Evolutionary conservation across 2,797 vertebrate genomes (phyloP), one percentile per base, ranked within the genome.

Genomic region (Hyperoplus immaculatus): DNA sequence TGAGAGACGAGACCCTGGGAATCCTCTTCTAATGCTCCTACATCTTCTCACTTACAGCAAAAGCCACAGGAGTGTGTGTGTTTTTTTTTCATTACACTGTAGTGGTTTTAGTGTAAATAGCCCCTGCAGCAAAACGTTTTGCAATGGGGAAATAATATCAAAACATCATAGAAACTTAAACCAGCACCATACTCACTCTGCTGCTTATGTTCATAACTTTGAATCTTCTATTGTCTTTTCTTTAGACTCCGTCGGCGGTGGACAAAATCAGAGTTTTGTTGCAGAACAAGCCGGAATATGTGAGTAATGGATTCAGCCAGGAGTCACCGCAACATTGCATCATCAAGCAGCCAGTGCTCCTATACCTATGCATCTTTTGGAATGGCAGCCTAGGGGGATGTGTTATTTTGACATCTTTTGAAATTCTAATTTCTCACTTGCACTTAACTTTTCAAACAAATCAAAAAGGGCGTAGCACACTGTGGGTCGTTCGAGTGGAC

Each of bases 181-280:
- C 36, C 12, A 14, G 8, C 42, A 49, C 1, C 8, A 6, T 13
- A 8, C 10, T 51, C 1, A 50, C 18, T 54, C 6, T 45, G 0
- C 39, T 55, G 9, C 15, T 21, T 36, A 49, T 64, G 4, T 47
- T 73, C n/a, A 58, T 77, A 54, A 73, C 1, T 0, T 39, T 71
- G 42, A 36, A 41, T 73, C 11, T 13, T 61, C 6, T 75, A 1
- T 68, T 81, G 16, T 79, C 9, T 81, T 67, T 84, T 79, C 93
- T 92, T 87, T 81, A 99, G 98, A 99, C 98, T 3, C 97, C 98
- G 9, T 94, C 97, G 66, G 98, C 98, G 85, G 97, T 99, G 76
- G 96, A 91, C 92, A 97, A 96, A 93, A 96, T 99, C 92, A 97
- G 96, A 75, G 82, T 92, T 5, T 94, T 99, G 84, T 93, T 99